Conservation (phyloP, 1,140 invertebrate genomes). For the Euura saliciscinereae region DNA sequence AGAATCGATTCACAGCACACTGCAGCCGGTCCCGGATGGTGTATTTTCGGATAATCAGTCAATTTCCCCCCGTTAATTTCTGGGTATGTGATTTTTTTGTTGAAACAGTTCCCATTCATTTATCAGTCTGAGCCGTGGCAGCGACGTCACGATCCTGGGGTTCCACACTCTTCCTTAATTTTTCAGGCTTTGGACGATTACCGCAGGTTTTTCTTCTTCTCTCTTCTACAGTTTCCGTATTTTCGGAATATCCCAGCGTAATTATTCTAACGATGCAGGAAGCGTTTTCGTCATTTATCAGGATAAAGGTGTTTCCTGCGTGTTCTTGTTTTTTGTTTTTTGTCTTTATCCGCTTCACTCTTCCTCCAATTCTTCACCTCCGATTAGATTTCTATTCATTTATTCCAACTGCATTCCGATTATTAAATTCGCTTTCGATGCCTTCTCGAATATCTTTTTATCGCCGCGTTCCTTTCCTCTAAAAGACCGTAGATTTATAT, state of each 20-base stretch:
- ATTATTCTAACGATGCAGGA: conserved; percentile 29
- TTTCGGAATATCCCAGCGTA: conserved; percentile 35
- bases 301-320: conserved; percentile 37
- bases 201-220: conserved; percentile 30
- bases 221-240: conserved; percentile 31
- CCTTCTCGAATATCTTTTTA: too few relatives aligned
- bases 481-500: too few relatives aligned
- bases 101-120: conserved; percentile 28
- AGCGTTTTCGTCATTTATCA: conserved; percentile 43
- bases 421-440: too few relatives aligned
- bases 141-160: conserved; percentile 15
- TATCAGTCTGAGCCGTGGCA: conserved; percentile 36
- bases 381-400: too few relatives aligned
- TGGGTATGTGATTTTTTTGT: conserved; percentile 11
- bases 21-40: not conserved
- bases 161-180: conserved; percentile 44
- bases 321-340: not conserved
- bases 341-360: not conserved
- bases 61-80: conserved; percentile 22
- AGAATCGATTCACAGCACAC: too few relatives aligned
- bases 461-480: too few relatives aligned
- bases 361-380: too few relatives aligned
- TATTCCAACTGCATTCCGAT: not conserved
- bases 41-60: conserved; percentile 19
- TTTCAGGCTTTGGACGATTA: conserved; percentile 38